Percentiles rank a stretch among this genome's conserved stretches.
These are phyloP conservation scores for Centropus bengalensis DNA, from an alignment of 2,113 vertebrate species.

Conservation along the genomic window DNA sequence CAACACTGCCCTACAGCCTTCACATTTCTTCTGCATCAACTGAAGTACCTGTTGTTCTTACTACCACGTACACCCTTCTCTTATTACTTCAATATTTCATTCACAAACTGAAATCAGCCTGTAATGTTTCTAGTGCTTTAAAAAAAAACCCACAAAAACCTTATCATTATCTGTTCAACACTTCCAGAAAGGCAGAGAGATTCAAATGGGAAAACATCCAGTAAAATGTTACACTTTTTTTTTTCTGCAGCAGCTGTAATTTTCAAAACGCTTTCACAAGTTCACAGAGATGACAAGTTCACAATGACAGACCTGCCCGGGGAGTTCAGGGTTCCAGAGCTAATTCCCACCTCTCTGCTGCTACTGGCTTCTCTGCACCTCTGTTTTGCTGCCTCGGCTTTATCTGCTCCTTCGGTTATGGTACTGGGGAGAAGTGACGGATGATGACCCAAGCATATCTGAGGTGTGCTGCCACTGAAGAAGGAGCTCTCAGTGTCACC, in stretches of 20 bases:
- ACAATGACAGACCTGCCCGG: rapidly evolving
- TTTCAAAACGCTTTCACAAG: neutral
- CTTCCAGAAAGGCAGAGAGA: neutral
- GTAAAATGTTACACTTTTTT: neutral
- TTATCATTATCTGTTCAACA: neutral
- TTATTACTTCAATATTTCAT: neutral
- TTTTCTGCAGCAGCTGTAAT: neutral
- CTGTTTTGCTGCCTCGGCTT: neutral
- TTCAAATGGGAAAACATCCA: neutral
- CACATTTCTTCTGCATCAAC: neutral
- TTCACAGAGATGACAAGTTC: neutral
- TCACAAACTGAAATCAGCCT: neutral
- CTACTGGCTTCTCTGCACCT: neutral
- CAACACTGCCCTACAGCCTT: neutral
- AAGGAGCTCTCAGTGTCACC: neutral
- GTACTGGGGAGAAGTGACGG: neutral
- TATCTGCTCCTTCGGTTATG: neutral
- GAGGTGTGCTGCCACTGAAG: neutral
- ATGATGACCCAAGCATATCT: neutral
- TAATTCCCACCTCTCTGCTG: neutral
- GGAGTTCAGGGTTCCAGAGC: neutral
- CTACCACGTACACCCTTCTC: neutral
- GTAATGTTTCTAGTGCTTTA: neutral
- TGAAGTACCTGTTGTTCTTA: neutral
- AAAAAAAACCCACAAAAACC: neutral